Conservation (phyloP, 2,113 vertebrate genomes). For the Silurus meridionalis region DNA sequence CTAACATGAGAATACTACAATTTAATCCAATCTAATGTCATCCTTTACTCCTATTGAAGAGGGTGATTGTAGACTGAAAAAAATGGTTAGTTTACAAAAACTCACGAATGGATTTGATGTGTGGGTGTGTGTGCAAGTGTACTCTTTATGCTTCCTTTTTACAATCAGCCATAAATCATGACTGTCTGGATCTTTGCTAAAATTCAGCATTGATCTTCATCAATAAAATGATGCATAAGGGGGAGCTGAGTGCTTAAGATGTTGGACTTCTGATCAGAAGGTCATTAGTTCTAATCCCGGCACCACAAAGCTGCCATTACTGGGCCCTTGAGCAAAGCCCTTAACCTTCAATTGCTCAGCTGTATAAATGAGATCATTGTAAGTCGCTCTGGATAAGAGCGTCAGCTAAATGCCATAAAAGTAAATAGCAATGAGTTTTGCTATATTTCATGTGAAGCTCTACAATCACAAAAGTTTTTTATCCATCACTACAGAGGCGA, state of each 20-base stretch:
- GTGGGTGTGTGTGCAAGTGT: neutral
- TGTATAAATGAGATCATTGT: too few relatives aligned
- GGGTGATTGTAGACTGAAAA: neutral
- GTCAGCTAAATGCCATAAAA: too few relatives aligned
- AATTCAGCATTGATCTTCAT: neutral
- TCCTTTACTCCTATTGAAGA: constrained; percentile 21
- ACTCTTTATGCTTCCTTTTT: constrained; percentile 20
- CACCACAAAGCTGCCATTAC: too few relatives aligned
- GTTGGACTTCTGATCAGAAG: too few relatives aligned
- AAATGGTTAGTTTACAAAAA: neutral
- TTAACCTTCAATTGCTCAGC: too few relatives aligned
- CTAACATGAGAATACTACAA: neutral
- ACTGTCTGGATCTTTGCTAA: constrained; percentile 27
- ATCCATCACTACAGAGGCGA: constrained; percentile 74
- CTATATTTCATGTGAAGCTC: neutral
- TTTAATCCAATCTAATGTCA: constrained; percentile 20
- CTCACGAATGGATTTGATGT: neutral
- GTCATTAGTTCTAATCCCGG: too few relatives aligned
- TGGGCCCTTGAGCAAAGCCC: too few relatives aligned
- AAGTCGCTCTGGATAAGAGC: too few relatives aligned
- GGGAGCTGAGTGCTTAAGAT: too few relatives aligned
- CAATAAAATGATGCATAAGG: neutral
- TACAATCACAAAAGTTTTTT: neutral
- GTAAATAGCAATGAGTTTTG: neutral
- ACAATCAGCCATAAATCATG: neutral